Percentiles rank a stretch among this genome's conserved stretches.
Evolutionary conservation across 2,113 vertebrate species (phyloP).

Genomic region (Onychorhynchus coronatus): DNA sequence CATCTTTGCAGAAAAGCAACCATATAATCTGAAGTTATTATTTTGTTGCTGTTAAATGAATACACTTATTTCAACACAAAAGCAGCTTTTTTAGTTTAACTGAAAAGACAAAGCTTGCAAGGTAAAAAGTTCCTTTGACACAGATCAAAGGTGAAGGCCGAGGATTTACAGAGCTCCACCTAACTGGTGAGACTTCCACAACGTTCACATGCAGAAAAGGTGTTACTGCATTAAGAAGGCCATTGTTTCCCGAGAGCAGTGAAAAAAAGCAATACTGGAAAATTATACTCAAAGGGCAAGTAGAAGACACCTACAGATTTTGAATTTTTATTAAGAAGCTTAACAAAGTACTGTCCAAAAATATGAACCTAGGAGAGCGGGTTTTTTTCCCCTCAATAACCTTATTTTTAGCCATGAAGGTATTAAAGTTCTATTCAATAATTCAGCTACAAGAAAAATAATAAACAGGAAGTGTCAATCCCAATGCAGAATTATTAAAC

Average conservation of each 20-base stretch:
- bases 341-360: constrained; percentile 4
- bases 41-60: neutral
- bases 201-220: neutral
- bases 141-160: neutral
- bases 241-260: neutral
- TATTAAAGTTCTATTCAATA: neutral
- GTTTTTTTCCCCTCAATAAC: neutral
- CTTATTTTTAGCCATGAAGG: neutral
- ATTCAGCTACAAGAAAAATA: neutral
- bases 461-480: neutral
- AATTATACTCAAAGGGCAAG: neutral
- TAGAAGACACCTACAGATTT: neutral
- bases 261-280: neutral
- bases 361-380: neutral
- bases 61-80: neutral
- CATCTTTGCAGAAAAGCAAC: neutral
- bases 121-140: neutral
- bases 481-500: neutral
- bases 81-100: neutral
- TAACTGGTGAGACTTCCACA: neutral
- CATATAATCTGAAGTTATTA: neutral
- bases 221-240: neutral
- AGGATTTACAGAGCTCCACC: neutral
- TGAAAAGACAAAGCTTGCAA: neutral
- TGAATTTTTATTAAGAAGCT: neutral